Base-by-base conservation (phyloP, 2,888 invertebrate species). In the Acrobasis suavella region DNA sequence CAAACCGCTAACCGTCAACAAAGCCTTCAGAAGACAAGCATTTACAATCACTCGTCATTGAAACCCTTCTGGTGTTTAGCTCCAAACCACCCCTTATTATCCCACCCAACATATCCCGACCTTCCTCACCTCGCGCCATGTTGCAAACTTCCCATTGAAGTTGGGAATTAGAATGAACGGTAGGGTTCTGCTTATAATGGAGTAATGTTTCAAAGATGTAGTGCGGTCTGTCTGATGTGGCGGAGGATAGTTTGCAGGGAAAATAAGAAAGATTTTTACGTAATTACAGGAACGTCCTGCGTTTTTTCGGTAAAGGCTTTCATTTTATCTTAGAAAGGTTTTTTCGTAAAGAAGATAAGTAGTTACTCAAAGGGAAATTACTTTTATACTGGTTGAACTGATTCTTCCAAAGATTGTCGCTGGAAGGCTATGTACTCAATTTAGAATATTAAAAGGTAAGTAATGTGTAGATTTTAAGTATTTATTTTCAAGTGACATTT, bases 51-150 rank as follows among this genome's bases (percentile, higher is more conserved):
- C 17, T 56, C 55, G 22, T 22, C 56, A 56, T 56, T 56, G 55
- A 42, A 56, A 56, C 55, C 42, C 42, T 56, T 42, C 42, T 42
- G 42, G 39, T 42, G 39, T 56, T 56, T 42, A 42, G 42, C 42
- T 56, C 14, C 46, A 56, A 46, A 62, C 56, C 37, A 39, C 50
- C 62, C 38, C 38, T 42, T 56, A 56, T 42, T 56, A 56, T 1
- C 16, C 8, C 39, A 16, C n/a, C 56, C 56, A 56, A 8, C 16
- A 22, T 56, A 46, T 17, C 17, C 7, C 2, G 46, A 46, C 6
- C 46, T 46, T 14, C 46, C 46, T 2, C 14, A 12, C 46, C 46
- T 10, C 46, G 46, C 46, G 0, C 46, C n/a, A 14, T 46, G 2
- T n/a, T n/a, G 14, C 1, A 46, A 46, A 46, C 6, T 14, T 46